A percentile compares a stretch with the other conserved stretches of the same genome.
Evolutionary conservation across 2,797 vertebrate genomes (phyloP).

Genomic region (Clarias platycephalus): DNA sequence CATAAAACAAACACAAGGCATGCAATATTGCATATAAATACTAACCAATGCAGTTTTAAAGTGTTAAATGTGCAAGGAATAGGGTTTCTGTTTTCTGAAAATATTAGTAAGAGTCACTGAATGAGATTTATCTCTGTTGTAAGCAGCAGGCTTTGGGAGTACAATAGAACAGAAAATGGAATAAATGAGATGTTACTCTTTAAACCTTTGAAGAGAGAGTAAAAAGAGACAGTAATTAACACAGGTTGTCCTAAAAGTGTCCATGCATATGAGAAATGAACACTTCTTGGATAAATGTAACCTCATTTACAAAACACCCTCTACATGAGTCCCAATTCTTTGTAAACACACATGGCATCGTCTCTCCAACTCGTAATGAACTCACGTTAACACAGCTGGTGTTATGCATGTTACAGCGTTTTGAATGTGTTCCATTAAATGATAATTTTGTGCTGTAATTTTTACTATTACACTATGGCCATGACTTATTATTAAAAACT

Average conservation of each 20-base stretch:
- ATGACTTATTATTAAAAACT: too few relatives aligned
- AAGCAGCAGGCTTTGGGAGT: background rate
- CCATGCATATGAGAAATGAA: too few relatives aligned
- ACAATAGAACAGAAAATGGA: background rate
- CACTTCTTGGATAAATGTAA: too few relatives aligned
- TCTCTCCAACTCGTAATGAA: too few relatives aligned
- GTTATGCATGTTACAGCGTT: too few relatives aligned
- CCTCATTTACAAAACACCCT: too few relatives aligned
- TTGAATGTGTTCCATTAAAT: too few relatives aligned
- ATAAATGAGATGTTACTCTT: background rate
- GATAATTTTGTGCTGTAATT: too few relatives aligned
- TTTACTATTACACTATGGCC: too few relatives aligned
- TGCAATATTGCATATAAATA: constrained; percentile 17
- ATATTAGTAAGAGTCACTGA: background rate
- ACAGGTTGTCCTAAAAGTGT: background rate
- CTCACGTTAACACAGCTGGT: too few relatives aligned
- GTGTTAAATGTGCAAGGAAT: constrained; percentile 3
- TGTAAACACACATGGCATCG: too few relatives aligned
- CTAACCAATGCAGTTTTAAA: background rate
- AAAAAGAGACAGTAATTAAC: background rate
- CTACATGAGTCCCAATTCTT: too few relatives aligned
- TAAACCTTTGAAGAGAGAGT: background rate
- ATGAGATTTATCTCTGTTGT: constrained; percentile 14
- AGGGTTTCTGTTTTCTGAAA: background rate
- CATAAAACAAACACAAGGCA: constrained; percentile 12